Percentiles rank a stretch among this genome's conserved stretches.
phyloP scores from a whole-genome alignment of 2,113 vertebrate species.

The Gasterosteus nipponicus region DNA sequence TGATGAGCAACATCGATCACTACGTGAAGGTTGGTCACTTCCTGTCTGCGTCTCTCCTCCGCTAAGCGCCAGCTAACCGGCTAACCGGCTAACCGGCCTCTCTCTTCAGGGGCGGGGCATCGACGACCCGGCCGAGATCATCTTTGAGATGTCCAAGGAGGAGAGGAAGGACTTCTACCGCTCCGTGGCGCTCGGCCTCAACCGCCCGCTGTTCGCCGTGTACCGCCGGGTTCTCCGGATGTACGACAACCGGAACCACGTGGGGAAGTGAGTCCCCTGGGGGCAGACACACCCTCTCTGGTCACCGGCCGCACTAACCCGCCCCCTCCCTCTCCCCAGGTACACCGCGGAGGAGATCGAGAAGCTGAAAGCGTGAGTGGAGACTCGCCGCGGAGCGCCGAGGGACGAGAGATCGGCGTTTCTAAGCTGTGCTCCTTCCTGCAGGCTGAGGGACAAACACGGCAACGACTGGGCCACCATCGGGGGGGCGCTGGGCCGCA shows the following conservation, averaged over 20 bases:
- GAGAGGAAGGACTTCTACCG: constrained; percentile 99
- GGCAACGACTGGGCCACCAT: constrained; percentile 99
- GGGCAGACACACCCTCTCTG: too few relatives aligned
- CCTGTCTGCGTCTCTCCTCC: background rate
- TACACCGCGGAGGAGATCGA: constrained; percentile 96
- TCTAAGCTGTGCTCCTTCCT: background rate
- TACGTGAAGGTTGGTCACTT: constrained; percentile 91
- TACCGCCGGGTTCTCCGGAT: constrained; percentile 97
- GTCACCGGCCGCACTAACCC: too few relatives aligned
- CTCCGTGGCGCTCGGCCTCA: constrained; percentile 95
- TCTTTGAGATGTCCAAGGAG: constrained; percentile 99
- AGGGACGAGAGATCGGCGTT: too few relatives aligned
- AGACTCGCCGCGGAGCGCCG: background rate
- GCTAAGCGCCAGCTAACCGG: too few relatives aligned
- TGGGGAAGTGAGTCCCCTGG: constrained; percentile 91
- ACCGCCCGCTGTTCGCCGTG: constrained; percentile 96
- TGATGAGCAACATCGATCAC: constrained; percentile 97
- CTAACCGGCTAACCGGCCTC: constrained; percentile 15
- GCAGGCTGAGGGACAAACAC: constrained; percentile 91
- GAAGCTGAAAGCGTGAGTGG: constrained; percentile 95
- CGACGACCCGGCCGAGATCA: constrained; percentile 96
- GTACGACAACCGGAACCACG: constrained; percentile 99
- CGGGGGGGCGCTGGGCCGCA: constrained; percentile 94
- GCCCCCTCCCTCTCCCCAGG: constrained; percentile 64
- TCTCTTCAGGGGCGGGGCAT: constrained; percentile 90